These are phyloP conservation scores for Drosophila lini DNA, from an alignment of 1,140 invertebrate species.

Conservation along the genomic window DNA sequence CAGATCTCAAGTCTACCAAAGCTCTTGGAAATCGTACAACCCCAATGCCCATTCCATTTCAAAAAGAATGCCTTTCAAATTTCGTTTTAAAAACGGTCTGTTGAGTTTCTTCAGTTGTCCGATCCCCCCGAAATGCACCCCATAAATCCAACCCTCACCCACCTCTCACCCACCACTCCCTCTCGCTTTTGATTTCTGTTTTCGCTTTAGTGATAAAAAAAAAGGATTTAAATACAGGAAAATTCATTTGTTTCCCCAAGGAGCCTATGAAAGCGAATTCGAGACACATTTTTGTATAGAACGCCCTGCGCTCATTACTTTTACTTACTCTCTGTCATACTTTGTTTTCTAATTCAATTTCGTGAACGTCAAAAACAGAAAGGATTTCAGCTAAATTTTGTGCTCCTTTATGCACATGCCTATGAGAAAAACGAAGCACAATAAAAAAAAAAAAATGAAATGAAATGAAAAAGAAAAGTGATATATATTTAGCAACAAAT, in stretches of 20 bases:
- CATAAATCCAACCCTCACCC: constrained; percentile 2
- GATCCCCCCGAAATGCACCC: constrained; percentile 40
- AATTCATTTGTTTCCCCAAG: constrained; percentile 43
- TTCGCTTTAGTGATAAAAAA: constrained; percentile 46
- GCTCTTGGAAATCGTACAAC: constrained; percentile 59
- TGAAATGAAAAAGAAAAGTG: constrained; percentile 26
- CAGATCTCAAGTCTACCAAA: constrained; percentile 31
- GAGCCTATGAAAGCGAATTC: constrained; percentile 53
- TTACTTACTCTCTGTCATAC: constrained; percentile 69
- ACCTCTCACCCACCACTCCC: constrained; percentile 10
- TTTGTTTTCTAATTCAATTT: constrained; percentile 76
- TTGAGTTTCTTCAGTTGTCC: constrained; percentile 67
- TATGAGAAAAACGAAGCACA: constrained; percentile 42
- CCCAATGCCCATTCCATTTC: constrained; percentile 59
- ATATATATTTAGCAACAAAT: constrained; percentile 64
- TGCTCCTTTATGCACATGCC: constrained; percentile 57
- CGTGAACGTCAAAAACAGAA: constrained; percentile 51
- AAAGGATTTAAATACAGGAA: constrained; percentile 45
- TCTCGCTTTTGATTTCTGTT: constrained; percentile 53
- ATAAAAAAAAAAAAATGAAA: constrained; percentile 21
- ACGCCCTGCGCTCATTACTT: constrained; percentile 60
- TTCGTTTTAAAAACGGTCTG: constrained; percentile 52
- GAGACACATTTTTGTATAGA: constrained; percentile 68
- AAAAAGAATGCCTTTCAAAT: constrained; percentile 60
- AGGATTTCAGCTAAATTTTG: constrained; percentile 73